phyloP scores from a whole-genome alignment of 2,888 invertebrate genomes.

The Empis livida region DNA sequence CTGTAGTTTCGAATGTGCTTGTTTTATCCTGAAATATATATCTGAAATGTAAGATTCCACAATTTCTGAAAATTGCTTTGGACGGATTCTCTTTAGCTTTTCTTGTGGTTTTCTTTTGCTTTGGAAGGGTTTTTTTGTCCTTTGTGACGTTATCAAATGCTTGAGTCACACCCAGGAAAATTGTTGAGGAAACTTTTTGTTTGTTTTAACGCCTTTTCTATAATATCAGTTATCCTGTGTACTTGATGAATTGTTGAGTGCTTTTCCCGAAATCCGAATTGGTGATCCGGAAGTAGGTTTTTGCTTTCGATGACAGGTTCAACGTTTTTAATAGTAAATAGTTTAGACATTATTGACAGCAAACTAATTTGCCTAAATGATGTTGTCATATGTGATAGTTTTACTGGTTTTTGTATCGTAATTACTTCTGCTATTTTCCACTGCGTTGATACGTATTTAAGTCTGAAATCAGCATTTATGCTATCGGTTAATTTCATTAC shows the following conservation, averaged over 20 bases:
- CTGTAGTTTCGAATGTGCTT: neutral
- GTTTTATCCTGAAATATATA: slow-evolving; percentile 1
- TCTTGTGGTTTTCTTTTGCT: no score
- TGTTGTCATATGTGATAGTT: neutral
- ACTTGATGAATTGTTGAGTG: neutral
- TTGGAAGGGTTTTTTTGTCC: no score
- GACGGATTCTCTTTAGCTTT: neutral
- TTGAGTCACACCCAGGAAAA: neutral
- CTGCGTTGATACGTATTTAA: neutral
- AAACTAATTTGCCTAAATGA: neutral
- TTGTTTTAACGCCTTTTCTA: neutral
- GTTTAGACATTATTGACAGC: neutral
- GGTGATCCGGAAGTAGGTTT: neutral
- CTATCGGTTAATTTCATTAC: no score
- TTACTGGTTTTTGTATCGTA: neutral
- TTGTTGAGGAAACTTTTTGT: neutral
- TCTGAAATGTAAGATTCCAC: neutral
- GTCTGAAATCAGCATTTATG: no score
- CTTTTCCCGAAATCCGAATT: neutral
- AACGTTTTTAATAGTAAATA: no score
- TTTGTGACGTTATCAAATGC: neutral
- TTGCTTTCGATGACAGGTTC: neutral
- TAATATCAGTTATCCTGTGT: neutral
- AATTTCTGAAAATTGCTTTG: no score
- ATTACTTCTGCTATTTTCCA: neutral